Conservation (phyloP, 2,888 invertebrate genomes). For the Amphimallon solstitiale region DNA sequence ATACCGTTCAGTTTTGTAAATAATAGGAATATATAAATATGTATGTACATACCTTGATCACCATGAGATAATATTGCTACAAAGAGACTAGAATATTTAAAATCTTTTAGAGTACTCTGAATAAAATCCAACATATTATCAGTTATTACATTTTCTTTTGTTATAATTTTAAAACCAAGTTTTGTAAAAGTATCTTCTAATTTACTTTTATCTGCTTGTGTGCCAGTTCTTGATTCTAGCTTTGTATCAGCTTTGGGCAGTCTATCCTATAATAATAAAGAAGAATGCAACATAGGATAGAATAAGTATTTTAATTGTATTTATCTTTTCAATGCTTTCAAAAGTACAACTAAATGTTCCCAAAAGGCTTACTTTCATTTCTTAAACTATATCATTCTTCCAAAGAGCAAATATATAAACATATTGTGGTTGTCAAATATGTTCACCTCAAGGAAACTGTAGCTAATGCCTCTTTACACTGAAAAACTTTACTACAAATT, state of each 20-base stretch:
- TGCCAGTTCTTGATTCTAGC: conserved; percentile 59
- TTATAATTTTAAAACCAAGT: conserved; percentile 58
- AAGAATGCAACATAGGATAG: conserved; percentile 25
- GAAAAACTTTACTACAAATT: too few species aligned
- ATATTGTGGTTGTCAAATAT: too few species aligned
- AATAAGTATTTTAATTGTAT: too few species aligned
- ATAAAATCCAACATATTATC: conserved; percentile 52
- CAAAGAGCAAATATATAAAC: too few species aligned
- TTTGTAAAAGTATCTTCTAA: conserved; percentile 57
- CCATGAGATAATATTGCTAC: conserved; percentile 64
- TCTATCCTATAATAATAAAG: conserved; percentile 50
- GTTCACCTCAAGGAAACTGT: too few species aligned
- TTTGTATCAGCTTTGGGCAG: conserved; percentile 44
- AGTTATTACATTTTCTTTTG: conserved; percentile 54
- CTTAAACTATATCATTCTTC: too few species aligned
- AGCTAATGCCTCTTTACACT: too few species aligned
- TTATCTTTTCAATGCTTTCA: too few species aligned
- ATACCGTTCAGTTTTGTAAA: neutral
- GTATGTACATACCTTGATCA: conserved; percentile 52
- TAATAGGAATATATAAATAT: neutral
- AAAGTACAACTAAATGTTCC: too few species aligned
- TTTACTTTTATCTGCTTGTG: conserved; percentile 56
- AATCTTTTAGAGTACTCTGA: conserved; percentile 48
- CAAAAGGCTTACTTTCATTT: too few species aligned
- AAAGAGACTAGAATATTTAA: conserved; percentile 60